phyloP scores from a whole-genome alignment of 2,888 invertebrate genomes.

The Iphiclides podalirius region DNA sequence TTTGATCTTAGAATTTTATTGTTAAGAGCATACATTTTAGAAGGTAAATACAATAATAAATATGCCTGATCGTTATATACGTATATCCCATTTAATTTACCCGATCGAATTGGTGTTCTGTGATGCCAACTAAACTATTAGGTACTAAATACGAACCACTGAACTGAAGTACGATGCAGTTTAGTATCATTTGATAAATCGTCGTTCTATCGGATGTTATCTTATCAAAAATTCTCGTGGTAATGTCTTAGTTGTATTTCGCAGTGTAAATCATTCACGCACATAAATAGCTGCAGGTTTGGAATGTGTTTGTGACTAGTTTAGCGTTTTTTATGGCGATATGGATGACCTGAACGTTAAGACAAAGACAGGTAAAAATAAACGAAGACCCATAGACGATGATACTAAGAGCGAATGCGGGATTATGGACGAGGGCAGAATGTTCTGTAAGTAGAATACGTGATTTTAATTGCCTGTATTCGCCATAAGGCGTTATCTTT shows the following conservation, averaged over 20 bases:
- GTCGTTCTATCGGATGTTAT: slow-evolving; percentile 59
- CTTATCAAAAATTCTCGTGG: slow-evolving; percentile 60
- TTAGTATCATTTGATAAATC: slow-evolving; percentile 59
- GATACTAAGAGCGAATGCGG: slow-evolving; percentile 69
- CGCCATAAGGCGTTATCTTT: slow-evolving; percentile 9
- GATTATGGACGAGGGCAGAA: slow-evolving; percentile 47
- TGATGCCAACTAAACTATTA: too few relatives aligned
- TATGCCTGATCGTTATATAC: too few relatives aligned
- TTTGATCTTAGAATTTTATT: too few relatives aligned
- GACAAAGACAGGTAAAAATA: slow-evolving; percentile 40
- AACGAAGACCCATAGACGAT: slow-evolving; percentile 66
- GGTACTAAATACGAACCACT: slow-evolving; percentile 9
- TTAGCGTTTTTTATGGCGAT: slow-evolving; percentile 34
- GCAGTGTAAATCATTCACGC: slow-evolving; percentile 49
- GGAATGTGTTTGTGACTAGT: slow-evolving; percentile 33
- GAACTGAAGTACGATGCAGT: slow-evolving; percentile 26
- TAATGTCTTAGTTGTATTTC: slow-evolving; percentile 69
- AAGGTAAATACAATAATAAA: too few relatives aligned
- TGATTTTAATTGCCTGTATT: slow-evolving; percentile 21
- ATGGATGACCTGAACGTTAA: slow-evolving; percentile 56
- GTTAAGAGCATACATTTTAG: too few relatives aligned
- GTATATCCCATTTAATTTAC: too few relatives aligned
- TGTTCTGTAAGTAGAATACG: slow-evolving; percentile 48
- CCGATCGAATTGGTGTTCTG: too few relatives aligned
- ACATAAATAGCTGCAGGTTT: slow-evolving; percentile 38